Evolutionary conservation across 2,797 vertebrate genomes (phyloP), one percentile per base, ranked within the genome.

Genomic region (Onychomys leucogaster): DNA sequence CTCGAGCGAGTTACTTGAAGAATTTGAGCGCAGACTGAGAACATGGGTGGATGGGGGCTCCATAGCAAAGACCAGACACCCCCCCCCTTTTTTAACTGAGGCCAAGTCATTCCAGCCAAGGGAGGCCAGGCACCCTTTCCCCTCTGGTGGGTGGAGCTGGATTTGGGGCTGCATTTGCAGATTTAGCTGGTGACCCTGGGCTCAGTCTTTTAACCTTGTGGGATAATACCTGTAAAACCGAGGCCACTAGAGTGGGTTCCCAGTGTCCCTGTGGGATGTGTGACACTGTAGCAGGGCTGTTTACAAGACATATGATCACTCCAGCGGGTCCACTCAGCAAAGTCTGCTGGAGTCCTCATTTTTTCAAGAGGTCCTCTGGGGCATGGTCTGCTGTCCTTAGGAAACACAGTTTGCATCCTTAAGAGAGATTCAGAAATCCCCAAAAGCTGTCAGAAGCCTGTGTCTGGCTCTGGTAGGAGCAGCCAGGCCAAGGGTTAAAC

Each of bases 21-120:
- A 92, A 94, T 94, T 75, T 89, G 82, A 96, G 90, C 88, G 73
- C 41, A 55, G 69, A 85, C 23, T 86, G 55, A 19, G 57, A 97
- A 96, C n/a, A 29, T 29, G 77, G 82, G 91, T 90, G 80, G n/a
- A 63, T 67, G 23, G 27, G n/a, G 23, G 3, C 32, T 7, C 37
- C n/a, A 5, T 11, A 55, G 25, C 25, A 0, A 71, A 75, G 49
- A 17, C 21, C 21, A 0, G n/a, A 43, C n/a, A n/a, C n/a, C n/a
- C n/a, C n/a, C n/a, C n/a, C 73, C 88, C 65, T 84, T 77, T 69
- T 61, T 55, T 55, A 0, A 52, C 71, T 34, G 2, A 73, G 21
- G 14, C 43, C 67, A 19, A 87, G 32, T 41, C 61, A 21, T 55
- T 82, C 41, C 61, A 3, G 25, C 52, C 16, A 25, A 55, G 23